Base-by-base conservation (phyloP, 2,888 invertebrate species). In the Chirona hameri region DNA sequence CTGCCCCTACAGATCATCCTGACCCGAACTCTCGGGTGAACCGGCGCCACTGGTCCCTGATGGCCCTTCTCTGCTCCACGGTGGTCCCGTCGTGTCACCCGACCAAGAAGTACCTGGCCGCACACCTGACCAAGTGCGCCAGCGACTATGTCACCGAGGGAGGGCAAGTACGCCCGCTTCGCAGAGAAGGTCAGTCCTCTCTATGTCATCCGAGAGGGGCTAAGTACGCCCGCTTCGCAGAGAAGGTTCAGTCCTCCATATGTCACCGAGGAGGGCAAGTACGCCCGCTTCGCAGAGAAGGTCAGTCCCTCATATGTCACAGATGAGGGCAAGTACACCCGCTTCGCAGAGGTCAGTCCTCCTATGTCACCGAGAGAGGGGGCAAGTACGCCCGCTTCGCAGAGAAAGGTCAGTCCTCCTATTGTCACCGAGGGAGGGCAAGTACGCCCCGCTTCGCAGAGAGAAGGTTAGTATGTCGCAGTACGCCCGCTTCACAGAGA, bases 241-340 rank as follows among this genome's bases (percentile, higher is more conserved):
- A n/a, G n/a, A n/a, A n/a, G n/a, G n/a, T n/a, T n/a, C n/a, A n/a
- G n/a, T n/a, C n/a, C n/a, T n/a, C n/a, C n/a, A n/a, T n/a, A n/a
- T n/a, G n/a, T n/a, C n/a, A 95, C 95, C 0, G 97, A 97, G 88
- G 97, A 98, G 89, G 97, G 97, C 79, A 95, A 96, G 89, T 98
- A 95, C 88, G 97, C 98, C 0, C 89, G 97, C 85, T 94, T 97
- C 87, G 96, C 97, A 21, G 95, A 97, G 87, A 95, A 95, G 90
- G 93, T 92, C 88, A 84, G 84, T 76, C 24, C 48, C n/a, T n/a
- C n/a, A n/a, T n/a, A n/a, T n/a, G n/a, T n/a, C n/a, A n/a, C n/a
- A n/a, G n/a, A n/a, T n/a, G n/a, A n/a, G n/a, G n/a, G n/a, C n/a
- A n/a, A n/a, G n/a, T n/a, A n/a, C n/a, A n/a, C n/a, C n/a, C n/a